phyloP scores from a whole-genome alignment of 2,797 vertebrate genomes.

The Monodelphis domestica region DNA sequence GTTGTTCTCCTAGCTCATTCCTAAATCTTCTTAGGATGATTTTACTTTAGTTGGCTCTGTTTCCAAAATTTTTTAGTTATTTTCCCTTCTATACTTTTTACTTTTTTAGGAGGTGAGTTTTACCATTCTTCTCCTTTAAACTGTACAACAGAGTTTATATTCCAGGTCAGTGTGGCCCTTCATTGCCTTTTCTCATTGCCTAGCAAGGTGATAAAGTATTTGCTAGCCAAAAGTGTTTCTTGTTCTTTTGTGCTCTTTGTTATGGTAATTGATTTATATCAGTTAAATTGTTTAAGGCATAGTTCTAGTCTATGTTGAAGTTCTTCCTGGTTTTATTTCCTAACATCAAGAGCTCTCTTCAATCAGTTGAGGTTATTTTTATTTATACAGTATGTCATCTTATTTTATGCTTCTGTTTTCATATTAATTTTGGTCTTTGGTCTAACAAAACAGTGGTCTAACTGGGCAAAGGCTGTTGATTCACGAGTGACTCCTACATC shows the following conservation, averaged over 20 bases:
- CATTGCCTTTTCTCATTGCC: too few relatives aligned
- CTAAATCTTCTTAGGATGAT: neutral
- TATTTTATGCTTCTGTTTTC: neutral
- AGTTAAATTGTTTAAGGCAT: neutral
- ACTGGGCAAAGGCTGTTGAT: neutral
- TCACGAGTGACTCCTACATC: neutral
- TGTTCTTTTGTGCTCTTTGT: neutral
- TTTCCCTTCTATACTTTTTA: too few relatives aligned
- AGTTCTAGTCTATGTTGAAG: neutral
- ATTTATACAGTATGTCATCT: neutral
- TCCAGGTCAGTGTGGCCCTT: too few relatives aligned
- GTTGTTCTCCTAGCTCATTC: neutral
- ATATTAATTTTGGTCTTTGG: neutral
- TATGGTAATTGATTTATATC: neutral
- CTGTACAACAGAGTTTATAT: too few relatives aligned
- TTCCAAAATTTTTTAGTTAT: neutral
- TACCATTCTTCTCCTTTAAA: too few relatives aligned
- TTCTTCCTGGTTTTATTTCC: neutral
- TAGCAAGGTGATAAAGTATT: too few relatives aligned
- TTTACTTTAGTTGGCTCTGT: neutral
- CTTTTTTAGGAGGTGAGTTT: too few relatives aligned
- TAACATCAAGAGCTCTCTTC: neutral
- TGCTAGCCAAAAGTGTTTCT: neutral
- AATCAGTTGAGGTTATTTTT: neutral
- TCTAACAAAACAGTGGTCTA: neutral